Base-by-base conservation (phyloP, 2,797 vertebrate genomes). In the Enteromius mattozi region DNA sequence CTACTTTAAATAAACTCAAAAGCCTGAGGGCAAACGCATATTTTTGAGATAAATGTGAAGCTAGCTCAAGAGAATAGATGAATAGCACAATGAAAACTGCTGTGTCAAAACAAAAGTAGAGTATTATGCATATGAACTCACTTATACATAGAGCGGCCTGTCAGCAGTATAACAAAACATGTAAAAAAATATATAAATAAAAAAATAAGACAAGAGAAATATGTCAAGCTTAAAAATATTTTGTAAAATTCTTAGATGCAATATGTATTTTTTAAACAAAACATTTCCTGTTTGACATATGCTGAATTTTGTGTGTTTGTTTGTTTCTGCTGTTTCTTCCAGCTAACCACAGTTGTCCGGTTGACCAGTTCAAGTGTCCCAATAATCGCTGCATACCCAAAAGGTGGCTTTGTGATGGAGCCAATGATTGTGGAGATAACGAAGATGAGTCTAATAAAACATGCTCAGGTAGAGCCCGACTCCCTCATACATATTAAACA, bases 361-460 rank as follows among this genome's bases (percentile, higher is more conserved):
- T 92, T 30, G 96, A 98, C 92, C 97, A 99, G 81, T 99, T 99
- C 92, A 98, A 98, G 92, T 99, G 98, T 90, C 95, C 92, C 88
- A 99, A 95, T 93, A 98, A 99, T 88, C 97, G 96, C 77, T 99
- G 98, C 86, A 98, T 99, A 90, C 97, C 97, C 79, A 99, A 99
- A 92, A 94, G 94, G 80, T 99, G 97, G 98, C 96, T 99, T 80
- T 99, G 98, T 70, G 98, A 99, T 77, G 98, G 98, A 92, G 95
- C 96, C 17, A 96, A 98, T 88, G 98, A 99, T 87, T 99, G 98
- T 82, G 96, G 97, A 0, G 96, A 92, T 90, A 95, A 95, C 2
- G 97, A 98, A 91, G 98, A 99, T 6, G 98, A 99, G 90, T 95
- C 97, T 88, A 98, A 96, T 92, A 88, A 92, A 88, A 99, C 97